Evolutionary conservation across 2,888 invertebrate species (phyloP).

Genomic region (Hylaea fasciaria): DNA sequence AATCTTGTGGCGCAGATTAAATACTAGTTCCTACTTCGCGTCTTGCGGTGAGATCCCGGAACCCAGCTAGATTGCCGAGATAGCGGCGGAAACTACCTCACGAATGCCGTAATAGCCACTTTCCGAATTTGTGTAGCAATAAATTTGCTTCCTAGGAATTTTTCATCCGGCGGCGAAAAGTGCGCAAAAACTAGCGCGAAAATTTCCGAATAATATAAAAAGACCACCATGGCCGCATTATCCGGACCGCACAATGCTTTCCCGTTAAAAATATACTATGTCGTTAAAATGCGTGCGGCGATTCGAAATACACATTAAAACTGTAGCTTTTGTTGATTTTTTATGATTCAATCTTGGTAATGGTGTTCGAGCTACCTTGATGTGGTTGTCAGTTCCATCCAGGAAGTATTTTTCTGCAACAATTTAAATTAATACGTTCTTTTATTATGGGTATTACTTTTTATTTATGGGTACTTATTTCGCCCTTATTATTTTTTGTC

Average conservation of each 20-base stretch:
- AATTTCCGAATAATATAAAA: slow-evolving; percentile 54
- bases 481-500: no score
- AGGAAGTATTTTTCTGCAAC: neutral
- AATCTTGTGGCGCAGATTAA: slow-evolving; percentile 16
- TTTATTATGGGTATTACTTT: neutral
- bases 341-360: slow-evolving; percentile 37
- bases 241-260: slow-evolving; percentile 49
- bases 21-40: neutral
- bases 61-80: slow-evolving; percentile 29
- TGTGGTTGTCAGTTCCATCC: slow-evolving; percentile 23
- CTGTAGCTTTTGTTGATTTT: slow-evolving; percentile 35
- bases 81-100: slow-evolving; percentile 22
- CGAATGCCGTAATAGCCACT: slow-evolving; percentile 43
- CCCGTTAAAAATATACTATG: slow-evolving; percentile 48
- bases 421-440: neutral
- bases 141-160: slow-evolving; percentile 47
- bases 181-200: slow-evolving; percentile 41
- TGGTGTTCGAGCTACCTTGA: neutral
- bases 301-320: slow-evolving; percentile 33
- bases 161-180: slow-evolving; percentile 47
- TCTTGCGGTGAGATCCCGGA: slow-evolving; percentile 9
- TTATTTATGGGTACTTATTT: no score
- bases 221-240: slow-evolving; percentile 46
- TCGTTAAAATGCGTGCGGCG: slow-evolving; percentile 45
- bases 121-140: slow-evolving; percentile 49